phyloP scores from a whole-genome alignment of 2,888 invertebrate species.

The Anoncus sp. region DNA sequence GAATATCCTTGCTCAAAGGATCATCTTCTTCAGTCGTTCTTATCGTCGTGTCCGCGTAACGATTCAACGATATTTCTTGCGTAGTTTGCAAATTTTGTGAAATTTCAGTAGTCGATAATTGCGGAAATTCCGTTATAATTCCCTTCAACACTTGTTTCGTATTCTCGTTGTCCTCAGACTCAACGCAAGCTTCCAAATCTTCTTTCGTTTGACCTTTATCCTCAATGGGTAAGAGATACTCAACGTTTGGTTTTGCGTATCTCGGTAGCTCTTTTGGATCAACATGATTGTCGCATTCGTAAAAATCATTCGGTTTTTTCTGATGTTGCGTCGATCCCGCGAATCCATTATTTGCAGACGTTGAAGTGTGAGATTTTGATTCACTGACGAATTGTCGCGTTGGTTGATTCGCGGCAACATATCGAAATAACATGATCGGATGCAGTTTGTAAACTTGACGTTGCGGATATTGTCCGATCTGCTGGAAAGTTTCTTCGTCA shows the following conservation, averaged over 20 bases:
- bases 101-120: neutral
- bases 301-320: neutral
- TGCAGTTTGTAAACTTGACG: neutral
- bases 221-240: neutral
- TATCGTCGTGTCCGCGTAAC: too few relatives aligned
- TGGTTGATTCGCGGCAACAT: neutral
- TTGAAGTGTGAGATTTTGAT: neutral
- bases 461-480: neutral
- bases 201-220: too few relatives aligned
- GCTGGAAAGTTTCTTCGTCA: neutral
- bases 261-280: neutral
- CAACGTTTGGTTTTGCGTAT: neutral
- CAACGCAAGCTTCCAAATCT: too few relatives aligned
- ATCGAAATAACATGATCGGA: neutral
- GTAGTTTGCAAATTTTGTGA: constrained; percentile 28
- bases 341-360: neutral
- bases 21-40: too few relatives aligned
- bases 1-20: too few relatives aligned
- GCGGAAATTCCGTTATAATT: neutral
- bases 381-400: neutral
- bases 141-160: too few relatives aligned
- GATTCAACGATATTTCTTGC: neutral
- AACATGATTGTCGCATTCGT: neutral
- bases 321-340: constrained; percentile 1
- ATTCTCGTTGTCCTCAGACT: too few relatives aligned